Percentiles rank a stretch among this genome's conserved stretches.
phyloP scores from a whole-genome alignment of 2,888 invertebrate species.

The Ennomos erosarius region DNA sequence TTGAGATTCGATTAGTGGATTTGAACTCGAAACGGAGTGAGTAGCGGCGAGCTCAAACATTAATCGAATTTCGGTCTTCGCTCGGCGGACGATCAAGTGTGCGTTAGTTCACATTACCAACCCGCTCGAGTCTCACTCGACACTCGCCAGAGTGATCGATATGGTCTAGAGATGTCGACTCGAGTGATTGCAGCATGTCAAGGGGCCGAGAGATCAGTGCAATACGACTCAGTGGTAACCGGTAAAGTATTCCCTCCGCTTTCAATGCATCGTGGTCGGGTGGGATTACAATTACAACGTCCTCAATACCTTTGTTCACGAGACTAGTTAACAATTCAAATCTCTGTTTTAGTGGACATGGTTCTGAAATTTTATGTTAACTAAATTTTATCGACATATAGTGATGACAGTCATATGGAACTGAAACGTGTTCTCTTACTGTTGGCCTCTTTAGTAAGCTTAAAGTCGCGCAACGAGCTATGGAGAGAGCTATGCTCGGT shows the following conservation, averaged over 20 bases:
- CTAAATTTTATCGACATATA: too few relatives aligned
- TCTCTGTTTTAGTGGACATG: neutral
- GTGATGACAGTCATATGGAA: too few relatives aligned
- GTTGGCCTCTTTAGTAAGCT: too few relatives aligned
- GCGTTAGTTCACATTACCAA: constrained; percentile 75
- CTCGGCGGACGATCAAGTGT: constrained; percentile 70
- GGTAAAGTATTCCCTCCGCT: constrained; percentile 48
- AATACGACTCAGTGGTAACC: constrained; percentile 43
- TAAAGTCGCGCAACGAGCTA: too few relatives aligned
- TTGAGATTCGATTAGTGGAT: constrained; percentile 68
- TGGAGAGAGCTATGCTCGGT: too few relatives aligned
- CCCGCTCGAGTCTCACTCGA: constrained; percentile 69
- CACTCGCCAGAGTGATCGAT: constrained; percentile 70
- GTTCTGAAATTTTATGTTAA: too few relatives aligned
- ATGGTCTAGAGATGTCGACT: constrained; percentile 69
- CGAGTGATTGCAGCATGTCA: constrained; percentile 72
- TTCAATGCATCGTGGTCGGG: constrained; percentile 40
- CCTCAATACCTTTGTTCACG: constrained; percentile 22
- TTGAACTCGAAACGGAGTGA: constrained; percentile 65
- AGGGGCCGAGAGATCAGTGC: constrained; percentile 57
- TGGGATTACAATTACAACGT: constrained; percentile 36
- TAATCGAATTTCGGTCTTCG: constrained; percentile 80
- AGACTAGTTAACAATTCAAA: constrained; percentile 8
- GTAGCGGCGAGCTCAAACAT: constrained; percentile 69
- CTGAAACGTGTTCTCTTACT: too few relatives aligned